Evolutionary conservation across 2,113 vertebrate genomes (phyloP).

Genomic region (Alaudala cheleensis): DNA sequence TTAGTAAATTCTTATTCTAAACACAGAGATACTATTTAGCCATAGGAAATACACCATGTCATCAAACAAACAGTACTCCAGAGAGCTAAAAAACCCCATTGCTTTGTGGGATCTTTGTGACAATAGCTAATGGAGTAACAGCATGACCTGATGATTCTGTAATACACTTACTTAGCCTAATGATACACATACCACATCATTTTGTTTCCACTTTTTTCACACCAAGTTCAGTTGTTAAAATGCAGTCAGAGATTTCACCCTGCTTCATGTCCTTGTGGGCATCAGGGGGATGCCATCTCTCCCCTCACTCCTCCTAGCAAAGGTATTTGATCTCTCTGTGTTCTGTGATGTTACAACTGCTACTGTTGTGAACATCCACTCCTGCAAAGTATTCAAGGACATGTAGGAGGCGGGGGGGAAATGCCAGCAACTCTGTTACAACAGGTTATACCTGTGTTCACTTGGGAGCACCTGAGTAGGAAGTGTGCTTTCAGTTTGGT

Average conservation of each 20-base stretch:
- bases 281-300: neutral
- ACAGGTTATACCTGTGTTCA: neutral
- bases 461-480: neutral
- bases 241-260: neutral
- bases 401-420: rapidly evolving
- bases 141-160: neutral
- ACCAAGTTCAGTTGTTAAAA: neutral
- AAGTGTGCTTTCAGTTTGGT: neutral
- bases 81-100: neutral
- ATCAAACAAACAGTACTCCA: neutral
- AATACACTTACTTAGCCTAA: neutral
- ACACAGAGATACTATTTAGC: neutral
- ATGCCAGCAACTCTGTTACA: rapidly evolving
- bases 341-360: neutral
- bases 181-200: neutral
- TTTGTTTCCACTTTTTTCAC: neutral
- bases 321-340: neutral
- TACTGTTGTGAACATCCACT: neutral
- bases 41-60: neutral
- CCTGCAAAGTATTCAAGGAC: neutral
- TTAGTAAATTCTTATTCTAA: neutral
- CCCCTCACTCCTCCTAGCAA: neutral
- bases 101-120: neutral
- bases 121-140: neutral
- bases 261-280: neutral